Evolutionary conservation across 2,797 vertebrate genomes (phyloP).

Genomic region (Epinephelus malabaricus): DNA sequence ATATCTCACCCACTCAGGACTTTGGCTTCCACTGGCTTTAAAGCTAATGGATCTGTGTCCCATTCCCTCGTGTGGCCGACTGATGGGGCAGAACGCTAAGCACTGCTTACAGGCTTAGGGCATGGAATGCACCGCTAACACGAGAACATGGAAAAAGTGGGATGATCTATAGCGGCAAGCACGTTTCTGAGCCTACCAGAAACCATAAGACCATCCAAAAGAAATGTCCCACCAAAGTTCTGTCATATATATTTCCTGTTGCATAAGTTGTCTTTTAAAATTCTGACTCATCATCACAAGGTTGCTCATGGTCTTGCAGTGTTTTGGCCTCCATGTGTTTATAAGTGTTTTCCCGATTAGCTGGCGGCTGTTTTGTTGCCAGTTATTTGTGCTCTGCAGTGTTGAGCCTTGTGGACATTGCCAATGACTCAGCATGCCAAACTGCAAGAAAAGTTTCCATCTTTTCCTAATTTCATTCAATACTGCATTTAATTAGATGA

Average conservation of each 20-base stretch:
- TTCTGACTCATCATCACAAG: conserved; percentile 41
- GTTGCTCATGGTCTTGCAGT: background rate
- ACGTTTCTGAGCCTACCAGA: background rate
- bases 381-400: conserved; percentile 15
- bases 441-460: background rate
- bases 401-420: conserved; percentile 26
- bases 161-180: conserved; percentile 24
- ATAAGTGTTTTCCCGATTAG: conserved; percentile 30
- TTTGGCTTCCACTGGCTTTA: conserved; percentile 59
- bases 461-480: conserved; percentile 9
- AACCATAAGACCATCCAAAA: background rate
- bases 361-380: conserved; percentile 26
- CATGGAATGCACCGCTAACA: conserved; percentile 59
- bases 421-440: conserved; percentile 39
- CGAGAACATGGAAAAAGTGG: conserved; percentile 25
- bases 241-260: conserved; percentile 9
- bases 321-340: conserved; percentile 23
- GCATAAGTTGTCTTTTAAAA: conserved; percentile 26
- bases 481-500: background rate
- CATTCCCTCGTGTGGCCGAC: conserved; percentile 51
- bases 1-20: conserved; percentile 57
- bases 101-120: conserved; percentile 69
- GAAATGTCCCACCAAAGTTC: background rate
- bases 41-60: conserved; percentile 51
- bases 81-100: conserved; percentile 60